Evolutionary conservation across 1,140 invertebrate genomes (phyloP), one percentile per base, ranked within the genome.

Genomic region (Drosophila baimaii): DNA sequence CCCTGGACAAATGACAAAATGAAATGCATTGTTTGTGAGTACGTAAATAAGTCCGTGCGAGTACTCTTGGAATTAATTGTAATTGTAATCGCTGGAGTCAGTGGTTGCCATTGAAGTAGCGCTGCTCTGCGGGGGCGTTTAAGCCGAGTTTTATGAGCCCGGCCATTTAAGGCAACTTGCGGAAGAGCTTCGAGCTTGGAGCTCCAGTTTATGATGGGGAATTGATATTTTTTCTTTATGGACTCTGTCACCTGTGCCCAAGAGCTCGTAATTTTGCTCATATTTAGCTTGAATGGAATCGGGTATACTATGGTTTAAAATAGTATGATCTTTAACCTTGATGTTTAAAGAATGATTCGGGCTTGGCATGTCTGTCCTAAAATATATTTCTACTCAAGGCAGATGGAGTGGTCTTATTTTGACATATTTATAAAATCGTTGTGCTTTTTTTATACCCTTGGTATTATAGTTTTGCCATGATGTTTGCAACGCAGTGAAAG

Each of bases 1-100:
- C 68, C 64, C 65, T 65, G 68, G 68, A 75, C 73, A 77, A 83
- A 83, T 77, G 66, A 66, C 89, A 89, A 77, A 83, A 83, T 77
- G 66, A 66, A 88, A 89, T 88, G 85, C 84, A 88, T 86, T 81
- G 59, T 71, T 35, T 37, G 63, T 35, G 51, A 73, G 62, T 55
- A 51, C 19, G 19, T 52, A 29, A 54, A 61, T 77, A 25, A 59
- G 56, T 77, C 54, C 54, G 63, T 77, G 37, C n/a, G 61, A 58
- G 71, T 79, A 65, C 58, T 55, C 61, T 56, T 74, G 74, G 64
- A 81, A 86, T 82, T 68, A 54, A 79, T 62, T 79, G 76, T 79
- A 74, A 75, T 63, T 65, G 44, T 79, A 54, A 65, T 59, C 35
- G 68, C 25, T 56, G 49, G 12, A 56, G 68, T 17, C 46, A 49